These are phyloP conservation scores for Ophion ventricosus DNA, from an alignment of 2,888 invertebrate species.

Conservation along the genomic window DNA sequence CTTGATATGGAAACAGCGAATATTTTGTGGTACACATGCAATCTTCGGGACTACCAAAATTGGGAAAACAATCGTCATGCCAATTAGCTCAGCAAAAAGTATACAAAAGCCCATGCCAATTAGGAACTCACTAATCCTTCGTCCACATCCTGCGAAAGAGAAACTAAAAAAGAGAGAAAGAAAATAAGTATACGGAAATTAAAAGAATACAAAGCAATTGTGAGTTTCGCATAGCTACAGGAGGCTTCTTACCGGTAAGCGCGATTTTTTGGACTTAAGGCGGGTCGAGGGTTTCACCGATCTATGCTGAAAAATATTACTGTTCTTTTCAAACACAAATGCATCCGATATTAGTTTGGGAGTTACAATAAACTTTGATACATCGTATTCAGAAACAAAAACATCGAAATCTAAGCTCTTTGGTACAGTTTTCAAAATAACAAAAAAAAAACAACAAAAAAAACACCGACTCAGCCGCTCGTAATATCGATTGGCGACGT, in stretches of 20 bases:
- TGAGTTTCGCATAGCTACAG: background rate
- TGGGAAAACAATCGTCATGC: background rate
- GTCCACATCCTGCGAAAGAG: conserved; percentile 15
- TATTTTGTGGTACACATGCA: background rate
- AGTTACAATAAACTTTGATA: background rate
- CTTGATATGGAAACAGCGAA: background rate
- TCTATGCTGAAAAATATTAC: background rate
- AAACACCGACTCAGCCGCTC: too few species aligned
- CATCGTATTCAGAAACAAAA: background rate
- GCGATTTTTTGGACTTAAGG: background rate
- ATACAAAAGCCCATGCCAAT: conserved; percentile 28
- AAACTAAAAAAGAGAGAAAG: conserved; percentile 12
- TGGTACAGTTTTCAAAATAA: background rate
- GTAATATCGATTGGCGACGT: too few species aligned
- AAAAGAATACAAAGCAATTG: conserved; percentile 3
- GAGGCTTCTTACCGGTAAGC: background rate
- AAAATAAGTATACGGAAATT: conserved; percentile 2
- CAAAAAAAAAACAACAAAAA: too few species aligned
- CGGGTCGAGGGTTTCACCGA: background rate
- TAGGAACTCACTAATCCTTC: conserved; percentile 24
- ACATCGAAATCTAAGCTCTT: background rate
- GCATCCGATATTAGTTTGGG: background rate
- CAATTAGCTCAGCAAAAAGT: background rate
- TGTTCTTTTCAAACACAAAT: background rate
- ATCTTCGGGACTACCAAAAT: conserved; percentile 33